phyloP scores from a whole-genome alignment of 2,113 vertebrate genomes.

The Xenopus borealis region DNA sequence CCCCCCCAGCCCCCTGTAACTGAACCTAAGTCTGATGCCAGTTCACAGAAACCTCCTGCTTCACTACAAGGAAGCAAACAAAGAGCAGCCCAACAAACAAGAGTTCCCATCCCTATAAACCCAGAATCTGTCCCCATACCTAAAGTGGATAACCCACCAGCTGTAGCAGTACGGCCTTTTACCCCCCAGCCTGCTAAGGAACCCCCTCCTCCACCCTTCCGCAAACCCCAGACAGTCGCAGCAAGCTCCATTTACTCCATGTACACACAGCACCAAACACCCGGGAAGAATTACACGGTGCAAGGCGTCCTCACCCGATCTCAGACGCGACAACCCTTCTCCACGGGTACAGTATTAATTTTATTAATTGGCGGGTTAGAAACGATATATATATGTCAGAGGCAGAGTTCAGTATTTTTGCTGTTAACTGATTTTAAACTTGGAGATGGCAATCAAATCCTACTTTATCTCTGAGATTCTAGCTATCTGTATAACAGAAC shows the following conservation, averaged over 20 bases:
- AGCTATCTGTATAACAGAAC: too few species aligned
- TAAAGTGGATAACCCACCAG: conserved; percentile 87
- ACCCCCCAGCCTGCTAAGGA: conserved; percentile 90
- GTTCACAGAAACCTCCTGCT: conserved; percentile 64
- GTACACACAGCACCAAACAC: conserved; percentile 84
- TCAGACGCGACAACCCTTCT: conserved; percentile 74
- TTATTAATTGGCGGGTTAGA: too few species aligned
- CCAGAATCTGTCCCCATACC: conserved; percentile 72
- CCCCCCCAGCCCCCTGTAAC: conserved; percentile 52
- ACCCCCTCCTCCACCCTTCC: conserved; percentile 62
- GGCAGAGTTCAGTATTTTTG: too few species aligned
- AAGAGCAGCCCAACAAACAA: conserved; percentile 66
- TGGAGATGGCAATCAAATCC: too few species aligned
- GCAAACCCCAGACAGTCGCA: conserved; percentile 82
- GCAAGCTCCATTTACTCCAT: conserved; percentile 95
- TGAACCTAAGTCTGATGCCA: conserved; percentile 64
- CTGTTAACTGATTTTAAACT: too few species aligned
- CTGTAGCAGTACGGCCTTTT: conserved; percentile 88
- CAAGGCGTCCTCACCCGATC: conserved; percentile 73
- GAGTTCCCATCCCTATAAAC: conserved; percentile 55
- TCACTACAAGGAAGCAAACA: conserved; percentile 71
- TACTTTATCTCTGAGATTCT: too few species aligned
- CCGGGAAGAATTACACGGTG: conserved; percentile 75
- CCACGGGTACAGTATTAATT: conserved; percentile 70
- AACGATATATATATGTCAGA: too few species aligned